Evolutionary conservation across 2,797 vertebrate species (phyloP), one percentile per base, ranked within the genome.

Genomic region (Remorina albescens): DNA sequence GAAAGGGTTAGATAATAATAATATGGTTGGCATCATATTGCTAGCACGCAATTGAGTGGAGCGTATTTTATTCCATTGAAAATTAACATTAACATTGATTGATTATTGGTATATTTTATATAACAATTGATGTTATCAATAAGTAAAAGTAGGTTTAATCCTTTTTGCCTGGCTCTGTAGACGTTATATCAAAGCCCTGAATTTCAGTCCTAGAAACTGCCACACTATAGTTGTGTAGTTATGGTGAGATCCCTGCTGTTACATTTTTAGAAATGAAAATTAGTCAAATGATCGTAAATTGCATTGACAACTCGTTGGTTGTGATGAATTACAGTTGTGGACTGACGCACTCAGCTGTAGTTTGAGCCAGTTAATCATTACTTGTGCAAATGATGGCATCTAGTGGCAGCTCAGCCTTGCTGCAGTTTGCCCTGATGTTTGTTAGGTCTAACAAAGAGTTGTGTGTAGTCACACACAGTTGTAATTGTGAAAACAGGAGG

Each of bases 401-500:
- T 70, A 47, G 81, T 73, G 76, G 65, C 32, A 16, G 55, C 28
- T 30, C 32, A 13, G 50, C 55, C 25, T 21, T 56, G 47, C 54
- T 61, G 8, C 61, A n/a, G 30, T n/a, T 15, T 26, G 7, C 21
- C 16, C 2, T 25, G 4, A 47, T 9, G 19, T 51, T 8, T 50
- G 21, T 19, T 0, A 2, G 6, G n/a, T 7, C 8, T 25, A 7
- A 15, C 7, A n/a, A 5, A 46, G 25, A 41, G 13, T 1, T 10
- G 19, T 37, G 34, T 71, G 25, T 57, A 28, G 18, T 16, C 18
- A 18, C 37, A 21, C 37, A 8, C 30, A 32, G 4, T n/a, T 25
- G 1, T 19, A 39, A 28, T n/a, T 15, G 32, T 34, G 47, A 28
- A 26, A 66, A 3, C 23, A 7, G 19, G 54, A 1, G 0, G 4